Evolutionary conservation across 2,113 vertebrate species (phyloP).

Genomic region (Pteropus alecto): DNA sequence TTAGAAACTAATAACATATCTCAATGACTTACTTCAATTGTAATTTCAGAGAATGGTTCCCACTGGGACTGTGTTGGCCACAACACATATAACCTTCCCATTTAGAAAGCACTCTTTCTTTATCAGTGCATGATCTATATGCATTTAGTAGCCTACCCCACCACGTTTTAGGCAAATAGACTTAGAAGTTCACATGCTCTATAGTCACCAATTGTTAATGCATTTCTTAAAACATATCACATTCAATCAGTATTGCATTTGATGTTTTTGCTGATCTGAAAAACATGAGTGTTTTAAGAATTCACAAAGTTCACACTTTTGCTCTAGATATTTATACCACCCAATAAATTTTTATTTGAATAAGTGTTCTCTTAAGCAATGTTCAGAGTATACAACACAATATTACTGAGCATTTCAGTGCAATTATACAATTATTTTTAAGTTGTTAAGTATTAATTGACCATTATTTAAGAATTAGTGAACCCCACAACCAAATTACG

Average conservation of each 20-base stretch:
- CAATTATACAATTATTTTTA: not conserved
- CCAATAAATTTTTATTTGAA: not conserved
- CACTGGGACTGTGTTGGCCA: not conserved
- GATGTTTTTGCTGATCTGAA: not conserved
- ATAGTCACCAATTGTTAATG: slow-evolving; percentile 6
- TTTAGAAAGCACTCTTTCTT: not conserved
- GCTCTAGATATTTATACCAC: not conserved
- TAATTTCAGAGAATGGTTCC: slow-evolving; percentile 25
- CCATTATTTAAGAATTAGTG: not conserved
- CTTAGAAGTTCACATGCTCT: not conserved
- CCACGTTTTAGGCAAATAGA: not conserved
- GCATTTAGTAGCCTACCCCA: not conserved
- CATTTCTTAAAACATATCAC: not conserved
- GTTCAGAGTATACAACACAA: not conserved
- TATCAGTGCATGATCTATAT: not conserved
- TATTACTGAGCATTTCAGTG: not conserved
- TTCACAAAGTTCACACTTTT: not conserved
- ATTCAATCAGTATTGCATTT: not conserved
- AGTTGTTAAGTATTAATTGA: slow-evolving; percentile 4
- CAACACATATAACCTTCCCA: not conserved
- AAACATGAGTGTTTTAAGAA: slow-evolving; percentile 43
- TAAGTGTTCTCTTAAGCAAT: not conserved
- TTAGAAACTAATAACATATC: not conserved
- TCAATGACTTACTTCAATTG: not conserved
- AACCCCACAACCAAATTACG: not conserved